Evolutionary conservation across 2,888 invertebrate genomes (phyloP), one percentile per base, ranked within the genome.

Genomic region (Vesta saturnalis): DNA sequence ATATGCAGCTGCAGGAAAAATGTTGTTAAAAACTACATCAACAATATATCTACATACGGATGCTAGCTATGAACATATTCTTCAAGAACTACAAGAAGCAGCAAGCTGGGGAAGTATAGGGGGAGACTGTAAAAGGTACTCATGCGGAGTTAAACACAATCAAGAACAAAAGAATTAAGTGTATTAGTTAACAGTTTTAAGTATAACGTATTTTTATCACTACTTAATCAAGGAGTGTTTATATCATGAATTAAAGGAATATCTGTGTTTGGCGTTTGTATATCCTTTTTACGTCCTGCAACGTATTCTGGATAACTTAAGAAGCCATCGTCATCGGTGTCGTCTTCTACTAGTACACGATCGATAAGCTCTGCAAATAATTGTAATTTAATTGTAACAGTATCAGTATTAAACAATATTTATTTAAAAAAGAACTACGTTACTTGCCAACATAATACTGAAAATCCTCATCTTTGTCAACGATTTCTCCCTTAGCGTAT

Each of bases 221-320:
- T 22, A 21, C n/a, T 21, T 22, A 12, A n/a, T 43, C 19, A 52
- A 19, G 19, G 16, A 15, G 64, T 60, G 60, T 68, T 64, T 55
- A 56, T 60, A 55, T 67, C 60, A 23, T 30, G 54, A 59, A 67
- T 63, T 19, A 43, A 35, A 18, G 54, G 30, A 35, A 49, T 49
- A 35, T 56, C 23, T 2, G 39, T 12, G 10, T 15, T n/a, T 52
- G 57, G 30, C 1, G 14, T 47, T 55, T 68, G 63, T 2, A 49
- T 22, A 21, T 78, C 74, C 60, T 77, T 81, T 66, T 78, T 80
- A 61, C 82, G 76, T 10, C 83, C 82, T 3, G 81, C 79, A 8
- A 80, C 88, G 79, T 92, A 94, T 81, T 97, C 97, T 0, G 92
- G 87, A 81, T 96, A 97, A 68, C 92, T 94, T 35, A 97, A 85